Evolutionary conservation across 2,797 vertebrate species (phyloP).

Genomic region (Cygnus olor): DNA sequence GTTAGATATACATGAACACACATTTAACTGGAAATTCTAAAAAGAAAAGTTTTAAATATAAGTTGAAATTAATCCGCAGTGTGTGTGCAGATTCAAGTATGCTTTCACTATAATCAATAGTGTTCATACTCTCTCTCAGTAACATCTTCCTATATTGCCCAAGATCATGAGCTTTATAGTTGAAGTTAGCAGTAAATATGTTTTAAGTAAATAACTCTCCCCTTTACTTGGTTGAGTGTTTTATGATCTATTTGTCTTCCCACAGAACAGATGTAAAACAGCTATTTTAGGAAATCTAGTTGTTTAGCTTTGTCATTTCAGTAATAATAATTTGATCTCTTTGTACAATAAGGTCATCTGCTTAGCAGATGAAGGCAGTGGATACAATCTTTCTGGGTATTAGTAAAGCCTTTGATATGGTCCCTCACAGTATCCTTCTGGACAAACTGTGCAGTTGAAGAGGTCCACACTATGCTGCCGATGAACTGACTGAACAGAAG

Average conservation of each 20-base stretch:
- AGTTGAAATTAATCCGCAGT: background rate
- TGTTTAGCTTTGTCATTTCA: background rate
- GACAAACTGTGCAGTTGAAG: background rate
- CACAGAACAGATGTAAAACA: background rate
- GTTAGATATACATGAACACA: background rate
- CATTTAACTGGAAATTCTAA: background rate
- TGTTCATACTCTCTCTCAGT: background rate
- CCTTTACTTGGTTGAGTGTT: background rate
- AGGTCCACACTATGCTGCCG: background rate
- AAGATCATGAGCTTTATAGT: background rate
- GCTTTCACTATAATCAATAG: background rate
- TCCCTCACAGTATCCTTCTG: background rate
- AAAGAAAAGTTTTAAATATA: background rate
- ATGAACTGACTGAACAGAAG: background rate
- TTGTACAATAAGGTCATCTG: background rate
- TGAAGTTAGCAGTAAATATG: background rate
- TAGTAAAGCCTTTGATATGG: background rate
- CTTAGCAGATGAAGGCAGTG: background rate
- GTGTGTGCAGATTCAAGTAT: background rate
- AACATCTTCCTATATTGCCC: background rate
- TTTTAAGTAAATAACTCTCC: background rate
- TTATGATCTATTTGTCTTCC: background rate
- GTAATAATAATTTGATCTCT: background rate
- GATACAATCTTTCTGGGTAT: background rate
- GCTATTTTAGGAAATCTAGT: background rate